Base-by-base conservation (phyloP, 2,113 vertebrate genomes). In the Oceanodroma tethys region DNA sequence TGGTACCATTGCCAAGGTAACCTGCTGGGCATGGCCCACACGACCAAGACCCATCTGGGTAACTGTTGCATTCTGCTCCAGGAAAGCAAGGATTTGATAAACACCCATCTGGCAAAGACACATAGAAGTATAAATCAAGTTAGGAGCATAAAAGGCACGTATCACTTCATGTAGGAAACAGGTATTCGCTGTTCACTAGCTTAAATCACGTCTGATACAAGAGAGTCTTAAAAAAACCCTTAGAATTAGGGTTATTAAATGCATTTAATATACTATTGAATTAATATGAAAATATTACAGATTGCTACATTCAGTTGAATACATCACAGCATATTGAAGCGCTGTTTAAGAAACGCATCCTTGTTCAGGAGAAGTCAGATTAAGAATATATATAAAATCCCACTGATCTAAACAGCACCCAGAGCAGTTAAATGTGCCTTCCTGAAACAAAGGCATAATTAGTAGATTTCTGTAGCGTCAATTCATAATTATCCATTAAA, bases 61-160 rank as follows among this genome's bases (percentile, higher is more conserved):
- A 98, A 91, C 99, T 99, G 98, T 95, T 99, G 97, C 99, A 99
- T 55, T 98, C 98, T 63, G 99, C 98, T 63, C 99, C 99, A 20
- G 98, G 99, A 91, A 99, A 99, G 96, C 99, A 99, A 14, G 99
- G 99, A 95, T 99, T 99, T 83, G 99, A 99, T 83, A 99, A 96
- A 97, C 99, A 99, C 7, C 99, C 99, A 93, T 99, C 99, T 99
- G 97, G 29, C 32, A 89, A 94, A 93, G 71, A 75, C 36, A 48
- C 4, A 25, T 7, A 16, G 26, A 59, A 45, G 11, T 8, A 3
- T 27, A 56, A 81, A 90, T 58, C 72, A 83, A 34, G 26, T 58
- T 43, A 81, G 23, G 14, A 71, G 29, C 7, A 58, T 16, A 84
- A 62, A 62, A 63, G 19, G 13, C 36, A 71, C 5, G 3, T 48